phyloP scores from a whole-genome alignment of 1,140 invertebrate species.

The Eubasilissa regina region DNA sequence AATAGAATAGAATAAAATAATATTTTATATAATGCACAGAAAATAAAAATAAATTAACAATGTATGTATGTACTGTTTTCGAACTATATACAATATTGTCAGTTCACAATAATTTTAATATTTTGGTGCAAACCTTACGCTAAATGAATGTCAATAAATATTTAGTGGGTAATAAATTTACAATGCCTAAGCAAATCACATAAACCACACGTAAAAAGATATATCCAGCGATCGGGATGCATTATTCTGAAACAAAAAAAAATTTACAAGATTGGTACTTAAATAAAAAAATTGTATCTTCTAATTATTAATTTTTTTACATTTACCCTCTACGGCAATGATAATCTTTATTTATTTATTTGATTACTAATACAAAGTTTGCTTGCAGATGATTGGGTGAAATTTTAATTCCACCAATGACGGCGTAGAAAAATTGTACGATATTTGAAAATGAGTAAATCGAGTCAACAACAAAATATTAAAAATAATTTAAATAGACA shows the following conservation, averaged over 20 bases:
- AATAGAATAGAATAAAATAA: conserved; percentile 12
- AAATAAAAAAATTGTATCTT: background rate
- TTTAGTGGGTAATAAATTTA: conserved; percentile 1
- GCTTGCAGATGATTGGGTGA: no score
- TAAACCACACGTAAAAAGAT: conserved; percentile 23
- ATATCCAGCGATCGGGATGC: background rate
- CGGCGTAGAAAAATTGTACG: no score
- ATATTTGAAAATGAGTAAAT: no score
- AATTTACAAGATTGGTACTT: background rate
- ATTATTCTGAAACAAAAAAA: conserved; percentile 10
- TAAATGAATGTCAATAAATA: conserved; percentile 24
- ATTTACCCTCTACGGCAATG: background rate
- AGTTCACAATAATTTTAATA: conserved; percentile 56
- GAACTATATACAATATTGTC: conserved; percentile 59
- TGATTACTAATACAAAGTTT: no score
- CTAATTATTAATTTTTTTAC: background rate
- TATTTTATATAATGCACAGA: conserved; percentile 18
- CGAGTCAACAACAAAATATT: no score
- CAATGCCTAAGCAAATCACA: conserved; percentile 25
- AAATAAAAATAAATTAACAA: conserved; percentile 25
- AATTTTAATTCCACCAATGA: no score
- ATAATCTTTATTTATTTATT: no score
- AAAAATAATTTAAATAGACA: background rate
- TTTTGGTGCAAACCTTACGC: conserved; percentile 41
- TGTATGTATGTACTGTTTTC: conserved; percentile 14